Percentiles rank a stretch among this genome's conserved stretches.
These are phyloP conservation scores for Lutjanus argentimaculatus DNA, from an alignment of 2,797 vertebrate genomes.

Conservation along the genomic window DNA sequence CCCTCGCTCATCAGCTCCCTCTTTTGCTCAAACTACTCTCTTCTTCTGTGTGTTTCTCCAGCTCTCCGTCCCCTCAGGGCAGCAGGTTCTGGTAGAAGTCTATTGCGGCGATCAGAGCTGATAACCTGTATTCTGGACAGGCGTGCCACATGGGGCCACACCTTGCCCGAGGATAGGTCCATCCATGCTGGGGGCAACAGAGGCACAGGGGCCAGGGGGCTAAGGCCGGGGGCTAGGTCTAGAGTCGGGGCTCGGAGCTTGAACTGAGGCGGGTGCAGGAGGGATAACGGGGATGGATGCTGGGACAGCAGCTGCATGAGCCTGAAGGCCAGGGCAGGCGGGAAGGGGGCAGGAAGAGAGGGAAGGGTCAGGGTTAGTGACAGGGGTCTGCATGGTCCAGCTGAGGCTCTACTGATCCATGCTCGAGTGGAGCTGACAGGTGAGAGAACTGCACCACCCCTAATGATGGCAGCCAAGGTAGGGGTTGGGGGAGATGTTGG, in stretches of 20 bases:
- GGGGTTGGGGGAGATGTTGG: slow-evolving; percentile 50
- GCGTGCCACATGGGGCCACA: slow-evolving; percentile 84
- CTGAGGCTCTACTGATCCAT: slow-evolving; percentile 83
- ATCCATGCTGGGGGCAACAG: slow-evolving; percentile 84
- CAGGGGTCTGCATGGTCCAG: slow-evolving; percentile 77
- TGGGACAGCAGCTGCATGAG: slow-evolving; percentile 68
- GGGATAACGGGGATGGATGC: slow-evolving; percentile 40
- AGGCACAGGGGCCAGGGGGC: slow-evolving; percentile 72
- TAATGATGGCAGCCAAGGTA: slow-evolving; percentile 82
- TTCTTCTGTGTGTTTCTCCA: slow-evolving; percentile 67
- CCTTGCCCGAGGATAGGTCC: slow-evolving; percentile 89
- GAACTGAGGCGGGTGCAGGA: slow-evolving; percentile 47
- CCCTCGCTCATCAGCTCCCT: slow-evolving; percentile 70
- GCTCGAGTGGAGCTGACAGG: slow-evolving; percentile 85
- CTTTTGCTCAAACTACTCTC: slow-evolving; percentile 64
- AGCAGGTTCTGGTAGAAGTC: slow-evolving; percentile 84
- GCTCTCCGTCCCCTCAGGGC: slow-evolving; percentile 81
- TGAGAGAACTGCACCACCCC: slow-evolving; percentile 81
- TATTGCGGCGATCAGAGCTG: slow-evolving; percentile 85
- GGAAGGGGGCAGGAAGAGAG: slow-evolving; percentile 49
- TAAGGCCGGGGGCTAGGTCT: slow-evolving; percentile 78
- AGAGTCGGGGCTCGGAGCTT: slow-evolving; percentile 56
- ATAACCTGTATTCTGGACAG: slow-evolving; percentile 88
- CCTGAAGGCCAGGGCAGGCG: slow-evolving; percentile 60
- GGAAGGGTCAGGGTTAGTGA: slow-evolving; percentile 72